Evolutionary conservation across 2,888 invertebrate genomes (phyloP).

Genomic region (Epirrhoe alternata): DNA sequence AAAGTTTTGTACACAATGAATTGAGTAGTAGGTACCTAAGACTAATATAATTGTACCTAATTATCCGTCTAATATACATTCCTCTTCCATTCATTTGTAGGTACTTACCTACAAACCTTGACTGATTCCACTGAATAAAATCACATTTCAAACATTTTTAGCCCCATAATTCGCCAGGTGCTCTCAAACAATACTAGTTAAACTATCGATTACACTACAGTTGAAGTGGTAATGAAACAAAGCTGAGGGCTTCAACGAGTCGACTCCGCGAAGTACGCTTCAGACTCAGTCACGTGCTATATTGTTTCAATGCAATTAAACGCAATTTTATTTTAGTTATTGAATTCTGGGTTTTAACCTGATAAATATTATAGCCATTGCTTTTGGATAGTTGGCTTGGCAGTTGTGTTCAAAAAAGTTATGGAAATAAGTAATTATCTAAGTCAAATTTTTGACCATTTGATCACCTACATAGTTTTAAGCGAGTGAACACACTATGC

Average conservation of each 20-base stretch:
- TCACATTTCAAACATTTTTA: background rate
- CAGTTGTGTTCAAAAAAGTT: background rate
- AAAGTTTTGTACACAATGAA: too few species aligned
- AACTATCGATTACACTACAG: constrained; percentile 51
- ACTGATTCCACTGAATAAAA: background rate
- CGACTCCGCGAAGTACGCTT: constrained; percentile 37
- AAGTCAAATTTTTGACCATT: too few species aligned
- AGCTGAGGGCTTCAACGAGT: constrained; percentile 29
- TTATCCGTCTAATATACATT: background rate
- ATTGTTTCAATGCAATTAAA: constrained; percentile 33
- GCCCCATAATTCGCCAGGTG: constrained; percentile 32
- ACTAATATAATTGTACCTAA: background rate
- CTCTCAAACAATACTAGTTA: constrained; percentile 30
- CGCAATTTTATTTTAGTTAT: constrained; percentile 4
- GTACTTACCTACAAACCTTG: too few species aligned
- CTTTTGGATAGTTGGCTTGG: background rate
- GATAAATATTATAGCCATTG: too few species aligned
- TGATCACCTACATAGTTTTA: too few species aligned
- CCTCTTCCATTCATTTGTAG: background rate
- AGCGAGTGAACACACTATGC: too few species aligned
- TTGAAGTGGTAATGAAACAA: constrained; percentile 38
- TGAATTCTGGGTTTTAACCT: background rate
- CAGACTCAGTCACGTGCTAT: constrained; percentile 37
- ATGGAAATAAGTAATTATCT: too few species aligned
- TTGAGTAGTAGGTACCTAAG: too few species aligned